These are phyloP conservation scores for Petrolisthes cinctipes DNA, from an alignment of 2,888 invertebrate genomes.

Conservation along the genomic window DNA sequence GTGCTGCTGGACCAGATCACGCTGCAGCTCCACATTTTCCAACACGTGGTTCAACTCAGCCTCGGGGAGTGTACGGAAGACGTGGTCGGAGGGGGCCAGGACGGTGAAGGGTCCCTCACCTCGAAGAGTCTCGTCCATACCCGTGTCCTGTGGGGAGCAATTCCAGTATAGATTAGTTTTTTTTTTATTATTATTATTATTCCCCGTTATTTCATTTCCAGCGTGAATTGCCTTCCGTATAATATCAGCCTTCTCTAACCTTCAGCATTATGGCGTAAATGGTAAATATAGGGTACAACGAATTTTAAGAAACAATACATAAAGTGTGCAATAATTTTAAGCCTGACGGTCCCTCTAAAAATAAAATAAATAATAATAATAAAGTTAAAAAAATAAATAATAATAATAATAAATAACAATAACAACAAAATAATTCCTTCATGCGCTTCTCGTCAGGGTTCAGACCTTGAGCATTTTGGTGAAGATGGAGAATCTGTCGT, in stretches of 20 bases:
- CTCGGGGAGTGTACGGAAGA: constrained; percentile 73
- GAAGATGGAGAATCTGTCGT: constrained; percentile 72
- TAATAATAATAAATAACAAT: neutral
- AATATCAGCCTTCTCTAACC: no score
- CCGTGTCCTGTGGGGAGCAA: constrained; percentile 69
- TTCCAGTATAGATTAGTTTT: no score
- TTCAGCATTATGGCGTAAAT: no score
- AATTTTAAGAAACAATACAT: no score
- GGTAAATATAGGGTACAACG: no score
- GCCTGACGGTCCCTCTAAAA: no score
- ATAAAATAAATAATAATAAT: no score
- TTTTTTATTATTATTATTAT: no score
- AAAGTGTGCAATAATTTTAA: no score
- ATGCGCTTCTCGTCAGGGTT: neutral
- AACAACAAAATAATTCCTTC: neutral
- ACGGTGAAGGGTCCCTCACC: constrained; percentile 73
- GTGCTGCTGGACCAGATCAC: constrained; percentile 53
- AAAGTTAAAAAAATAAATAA: neutral
- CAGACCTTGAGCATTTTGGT: constrained; percentile 69
- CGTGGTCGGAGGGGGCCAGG: constrained; percentile 75
- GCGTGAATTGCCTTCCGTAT: no score
- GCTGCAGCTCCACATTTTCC: constrained; percentile 48
- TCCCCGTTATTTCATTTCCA: no score
- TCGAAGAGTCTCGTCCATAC: constrained; percentile 72
- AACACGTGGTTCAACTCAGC: constrained; percentile 71